These are phyloP conservation scores for Hippolais icterina DNA, from an alignment of 2,113 vertebrate species.

Conservation along the genomic window DNA sequence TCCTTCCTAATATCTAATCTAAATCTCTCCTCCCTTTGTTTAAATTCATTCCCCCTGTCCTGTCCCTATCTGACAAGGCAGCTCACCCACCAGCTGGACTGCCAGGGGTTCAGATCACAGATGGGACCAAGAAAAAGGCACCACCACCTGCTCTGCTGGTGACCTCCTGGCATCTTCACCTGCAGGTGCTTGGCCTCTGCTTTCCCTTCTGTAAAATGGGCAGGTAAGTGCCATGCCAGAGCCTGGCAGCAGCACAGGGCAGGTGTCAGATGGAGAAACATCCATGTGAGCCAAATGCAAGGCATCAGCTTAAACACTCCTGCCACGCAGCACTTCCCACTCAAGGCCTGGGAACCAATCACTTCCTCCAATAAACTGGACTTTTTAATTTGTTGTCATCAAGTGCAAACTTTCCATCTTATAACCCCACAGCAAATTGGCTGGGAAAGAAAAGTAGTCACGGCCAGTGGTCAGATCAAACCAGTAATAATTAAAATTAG, in stretches of 20 bases:
- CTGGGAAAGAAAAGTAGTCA: background rate
- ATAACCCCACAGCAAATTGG: background rate
- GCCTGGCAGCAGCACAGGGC: background rate
- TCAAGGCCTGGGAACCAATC: background rate
- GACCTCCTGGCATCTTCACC: background rate
- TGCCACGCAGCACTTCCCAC: background rate
- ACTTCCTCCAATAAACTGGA: background rate
- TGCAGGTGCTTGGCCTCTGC: background rate
- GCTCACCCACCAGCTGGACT: background rate
- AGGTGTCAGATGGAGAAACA: background rate
- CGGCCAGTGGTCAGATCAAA: background rate
- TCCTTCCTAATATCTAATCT: background rate
- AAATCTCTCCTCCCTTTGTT: background rate
- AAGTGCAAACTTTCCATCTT: background rate
- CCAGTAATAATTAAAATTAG: background rate
- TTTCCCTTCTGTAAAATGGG: background rate
- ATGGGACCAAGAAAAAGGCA: background rate
- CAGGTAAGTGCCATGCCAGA: accelerated
- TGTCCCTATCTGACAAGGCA: background rate
- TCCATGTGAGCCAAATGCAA: accelerated
- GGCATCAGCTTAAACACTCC: background rate
- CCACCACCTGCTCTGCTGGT: background rate
- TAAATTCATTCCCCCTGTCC: background rate
- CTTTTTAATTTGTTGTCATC: background rate
- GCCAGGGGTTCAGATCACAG: background rate